Conservation (phyloP, 2,113 vertebrate species). For the Embiotoca jacksoni region DNA sequence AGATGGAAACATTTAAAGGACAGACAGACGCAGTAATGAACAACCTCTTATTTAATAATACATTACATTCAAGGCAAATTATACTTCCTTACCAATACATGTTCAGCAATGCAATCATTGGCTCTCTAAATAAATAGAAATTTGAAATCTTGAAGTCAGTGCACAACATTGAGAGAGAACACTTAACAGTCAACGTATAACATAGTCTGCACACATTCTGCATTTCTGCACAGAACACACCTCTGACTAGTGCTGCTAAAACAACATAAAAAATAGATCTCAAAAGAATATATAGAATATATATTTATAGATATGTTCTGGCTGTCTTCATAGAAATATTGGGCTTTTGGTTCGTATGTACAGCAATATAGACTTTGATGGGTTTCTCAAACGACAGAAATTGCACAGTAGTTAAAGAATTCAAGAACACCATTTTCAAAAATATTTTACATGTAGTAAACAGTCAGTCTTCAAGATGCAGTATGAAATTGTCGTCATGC, state of each 20-base stretch:
- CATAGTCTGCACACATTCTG: constrained; percentile 78
- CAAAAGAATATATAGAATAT: constrained; percentile 69
- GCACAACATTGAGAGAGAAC: constrained; percentile 85
- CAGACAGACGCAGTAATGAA: constrained; percentile 51
- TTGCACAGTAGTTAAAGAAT: constrained; percentile 80
- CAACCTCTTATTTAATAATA: constrained; percentile 80
- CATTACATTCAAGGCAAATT: constrained; percentile 86
- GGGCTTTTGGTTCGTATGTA: constrained; percentile 76
- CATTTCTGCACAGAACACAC: constrained; percentile 69
- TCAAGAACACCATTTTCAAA: constrained; percentile 72
- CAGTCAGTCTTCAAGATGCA: constrained; percentile 84
- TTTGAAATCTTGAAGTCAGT: constrained; percentile 79
- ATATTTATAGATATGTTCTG: constrained; percentile 49
- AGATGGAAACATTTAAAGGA: neutral
- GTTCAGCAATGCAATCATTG: constrained; percentile 79
- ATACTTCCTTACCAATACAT: constrained; percentile 83
- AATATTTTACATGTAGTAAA: constrained; percentile 80
- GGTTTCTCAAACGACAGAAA: constrained; percentile 70
- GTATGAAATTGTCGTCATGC: constrained; percentile 77
- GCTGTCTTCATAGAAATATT: constrained; percentile 78
- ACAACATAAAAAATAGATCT: constrained; percentile 83
- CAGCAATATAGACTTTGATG: constrained; percentile 76
- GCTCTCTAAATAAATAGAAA: constrained; percentile 77
- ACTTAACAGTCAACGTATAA: constrained; percentile 85
- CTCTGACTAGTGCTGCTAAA: constrained; percentile 70